These are phyloP conservation scores for Patella depressa DNA, from an alignment of 2,888 invertebrate species.

Conservation along the genomic window DNA sequence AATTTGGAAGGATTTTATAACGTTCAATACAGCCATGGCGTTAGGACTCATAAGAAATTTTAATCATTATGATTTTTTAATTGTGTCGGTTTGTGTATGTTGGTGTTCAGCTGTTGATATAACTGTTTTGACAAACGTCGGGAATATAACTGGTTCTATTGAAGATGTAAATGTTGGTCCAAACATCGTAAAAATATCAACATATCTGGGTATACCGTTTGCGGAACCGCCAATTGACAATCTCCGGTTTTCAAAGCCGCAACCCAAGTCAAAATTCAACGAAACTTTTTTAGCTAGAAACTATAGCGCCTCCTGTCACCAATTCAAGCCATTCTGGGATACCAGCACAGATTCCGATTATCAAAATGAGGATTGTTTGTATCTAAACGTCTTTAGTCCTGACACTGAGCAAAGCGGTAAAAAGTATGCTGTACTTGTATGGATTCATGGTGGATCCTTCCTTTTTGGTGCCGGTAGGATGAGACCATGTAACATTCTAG, in stretches of 20 bases:
- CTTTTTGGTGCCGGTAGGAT: constrained; percentile 35
- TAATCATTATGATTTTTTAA: too few relatives aligned
- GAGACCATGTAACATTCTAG: constrained; percentile 14
- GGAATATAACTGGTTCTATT: neutral
- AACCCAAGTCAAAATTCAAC: constrained; percentile 17
- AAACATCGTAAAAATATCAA: neutral
- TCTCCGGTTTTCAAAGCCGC: constrained; percentile 85
- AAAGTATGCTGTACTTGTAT: constrained; percentile 39
- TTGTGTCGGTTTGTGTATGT: too few relatives aligned
- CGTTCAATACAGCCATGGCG: too few relatives aligned
- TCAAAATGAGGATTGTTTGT: constrained; percentile 44
- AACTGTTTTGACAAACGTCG: neutral
- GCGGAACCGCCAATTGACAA: constrained; percentile 89
- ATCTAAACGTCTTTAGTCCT: constrained; percentile 51
- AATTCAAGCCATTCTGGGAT: constrained; percentile 17
- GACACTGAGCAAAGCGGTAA: constrained; percentile 10
- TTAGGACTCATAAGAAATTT: too few relatives aligned
- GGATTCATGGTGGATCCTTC: constrained; percentile 48
- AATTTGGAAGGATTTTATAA: too few relatives aligned
- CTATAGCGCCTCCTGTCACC: constrained; percentile 43
- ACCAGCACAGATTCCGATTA: neutral
- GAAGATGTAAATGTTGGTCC: neutral
- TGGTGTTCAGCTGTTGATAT: too few relatives aligned
- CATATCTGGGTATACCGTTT: constrained; percentile 91
- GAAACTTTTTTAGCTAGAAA: constrained; percentile 35